Evolutionary conservation across 2,113 vertebrate genomes (phyloP).

Genomic region (Apodemus speciosus): DNA sequence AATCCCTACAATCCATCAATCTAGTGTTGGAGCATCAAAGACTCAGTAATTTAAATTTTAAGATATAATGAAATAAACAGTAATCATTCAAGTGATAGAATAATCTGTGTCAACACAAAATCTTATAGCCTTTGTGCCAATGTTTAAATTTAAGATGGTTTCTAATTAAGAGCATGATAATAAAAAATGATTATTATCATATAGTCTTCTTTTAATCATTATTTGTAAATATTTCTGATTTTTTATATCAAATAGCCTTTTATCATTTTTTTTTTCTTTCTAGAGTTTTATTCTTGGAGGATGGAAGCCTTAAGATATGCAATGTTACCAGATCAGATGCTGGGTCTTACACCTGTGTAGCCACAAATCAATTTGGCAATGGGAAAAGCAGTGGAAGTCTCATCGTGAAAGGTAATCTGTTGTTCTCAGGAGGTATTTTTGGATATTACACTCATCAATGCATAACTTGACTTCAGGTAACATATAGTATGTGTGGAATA

Average conservation of each 20-base stretch:
- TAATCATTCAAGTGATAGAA: not conserved
- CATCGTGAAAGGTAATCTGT: slow-evolving; percentile 90
- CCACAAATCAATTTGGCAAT: slow-evolving; percentile 89
- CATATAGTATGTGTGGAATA: not conserved
- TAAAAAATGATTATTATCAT: not conserved
- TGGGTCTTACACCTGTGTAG: slow-evolving; percentile 89
- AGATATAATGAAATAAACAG: not conserved
- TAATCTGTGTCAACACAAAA: not conserved
- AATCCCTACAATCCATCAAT: not conserved
- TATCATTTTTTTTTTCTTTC: not conserved
- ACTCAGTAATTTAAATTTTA: not conserved
- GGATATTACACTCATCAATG: not conserved
- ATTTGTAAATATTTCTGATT: not conserved
- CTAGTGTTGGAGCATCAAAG: not conserved
- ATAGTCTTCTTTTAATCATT: not conserved
- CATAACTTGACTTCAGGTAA: not conserved
- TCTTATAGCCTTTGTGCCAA: not conserved
- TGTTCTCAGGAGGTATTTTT: not conserved
- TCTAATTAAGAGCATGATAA: not conserved
- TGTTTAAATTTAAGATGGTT: not conserved
- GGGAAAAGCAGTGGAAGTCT: slow-evolving; percentile 88
- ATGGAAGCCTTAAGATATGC: slow-evolving; percentile 89
- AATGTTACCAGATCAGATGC: slow-evolving; percentile 88
- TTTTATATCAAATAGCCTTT: not conserved
- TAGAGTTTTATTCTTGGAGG: slow-evolving; percentile 83